Evolutionary conservation across 2,888 invertebrate genomes (phyloP).

Genomic region (Mesorhabditis sp.): DNA sequence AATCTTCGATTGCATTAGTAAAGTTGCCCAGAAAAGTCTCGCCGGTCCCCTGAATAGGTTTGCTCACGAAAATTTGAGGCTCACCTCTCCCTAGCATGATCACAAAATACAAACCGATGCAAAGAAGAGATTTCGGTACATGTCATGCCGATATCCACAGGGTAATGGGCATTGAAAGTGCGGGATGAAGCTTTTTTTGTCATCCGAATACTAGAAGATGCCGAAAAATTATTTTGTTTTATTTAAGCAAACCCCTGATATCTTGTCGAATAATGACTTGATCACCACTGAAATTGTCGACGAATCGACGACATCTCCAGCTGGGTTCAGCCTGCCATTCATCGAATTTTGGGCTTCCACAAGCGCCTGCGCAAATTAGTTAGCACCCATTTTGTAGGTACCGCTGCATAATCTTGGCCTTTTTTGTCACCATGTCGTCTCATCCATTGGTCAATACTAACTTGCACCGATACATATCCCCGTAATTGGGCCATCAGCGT

Average conservation of each 20-base stretch:
- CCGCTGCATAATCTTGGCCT: slow-evolving; percentile 21
- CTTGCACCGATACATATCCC: slow-evolving; percentile 45
- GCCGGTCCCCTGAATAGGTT: too few species aligned
- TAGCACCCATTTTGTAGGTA: slow-evolving; percentile 6
- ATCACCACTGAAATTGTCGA: slow-evolving; percentile 13
- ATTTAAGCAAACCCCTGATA: neutral
- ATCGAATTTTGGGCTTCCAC: neutral
- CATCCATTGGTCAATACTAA: slow-evolving; percentile 49
- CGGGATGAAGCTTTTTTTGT: slow-evolving; percentile 24
- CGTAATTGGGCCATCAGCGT: slow-evolving; percentile 43
- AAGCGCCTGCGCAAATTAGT: neutral
- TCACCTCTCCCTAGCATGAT: too few species aligned
- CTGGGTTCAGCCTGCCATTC: neutral
- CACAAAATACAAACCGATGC: neutral
- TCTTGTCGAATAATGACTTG: slow-evolving; percentile 12
- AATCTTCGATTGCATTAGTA: too few species aligned
- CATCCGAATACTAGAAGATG: neutral
- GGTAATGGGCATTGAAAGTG: slow-evolving; percentile 46
- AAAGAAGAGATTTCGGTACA: slow-evolving; percentile 31
- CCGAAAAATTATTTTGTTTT: neutral
- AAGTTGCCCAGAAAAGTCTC: too few species aligned
- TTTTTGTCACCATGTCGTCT: slow-evolving; percentile 31
- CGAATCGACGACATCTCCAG: slow-evolving; percentile 18
- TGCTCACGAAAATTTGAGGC: too few species aligned
- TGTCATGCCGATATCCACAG: slow-evolving; percentile 35